These are phyloP conservation scores for Torymus tubicola DNA, from an alignment of 2,888 invertebrate species.

Conservation along the genomic window DNA sequence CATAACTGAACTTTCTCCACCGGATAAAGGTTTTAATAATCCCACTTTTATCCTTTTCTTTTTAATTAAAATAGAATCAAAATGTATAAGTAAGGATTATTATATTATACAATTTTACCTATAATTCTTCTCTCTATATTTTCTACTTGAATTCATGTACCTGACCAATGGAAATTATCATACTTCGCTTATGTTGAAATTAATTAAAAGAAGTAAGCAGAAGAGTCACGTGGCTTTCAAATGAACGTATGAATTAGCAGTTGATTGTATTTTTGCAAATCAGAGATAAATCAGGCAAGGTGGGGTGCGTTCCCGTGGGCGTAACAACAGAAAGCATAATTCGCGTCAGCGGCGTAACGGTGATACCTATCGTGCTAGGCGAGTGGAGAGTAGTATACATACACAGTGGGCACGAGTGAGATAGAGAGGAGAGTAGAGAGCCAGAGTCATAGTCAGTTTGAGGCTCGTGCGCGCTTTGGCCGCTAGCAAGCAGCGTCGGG, in stretches of 20 bases:
- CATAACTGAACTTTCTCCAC: no score
- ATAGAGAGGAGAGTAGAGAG: not conserved
- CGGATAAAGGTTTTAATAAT: no score
- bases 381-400: not conserved
- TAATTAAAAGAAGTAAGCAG: no score
- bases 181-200: no score
- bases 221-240: no score
- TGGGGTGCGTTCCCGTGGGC: not conserved
- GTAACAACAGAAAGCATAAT: constrained; percentile 14
- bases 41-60: no score
- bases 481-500: constrained; percentile 7
- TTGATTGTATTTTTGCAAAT: constrained; percentile 7
- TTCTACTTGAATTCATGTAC: no score
- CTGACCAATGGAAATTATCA: no score
- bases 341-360: constrained; percentile 32
- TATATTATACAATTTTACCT: no score
- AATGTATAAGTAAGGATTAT: no score
- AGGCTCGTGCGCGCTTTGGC: not conserved
- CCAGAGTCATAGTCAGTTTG: constrained; percentile 4
- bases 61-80: no score
- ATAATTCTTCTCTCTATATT: no score
- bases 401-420: not conserved
- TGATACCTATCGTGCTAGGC: constrained; percentile 12
- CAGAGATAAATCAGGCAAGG: constrained; percentile 11
- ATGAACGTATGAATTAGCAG: not conserved